These are phyloP conservation scores for Araneus ventricosus DNA, from an alignment of 1,140 invertebrate genomes.

Conservation along the genomic window DNA sequence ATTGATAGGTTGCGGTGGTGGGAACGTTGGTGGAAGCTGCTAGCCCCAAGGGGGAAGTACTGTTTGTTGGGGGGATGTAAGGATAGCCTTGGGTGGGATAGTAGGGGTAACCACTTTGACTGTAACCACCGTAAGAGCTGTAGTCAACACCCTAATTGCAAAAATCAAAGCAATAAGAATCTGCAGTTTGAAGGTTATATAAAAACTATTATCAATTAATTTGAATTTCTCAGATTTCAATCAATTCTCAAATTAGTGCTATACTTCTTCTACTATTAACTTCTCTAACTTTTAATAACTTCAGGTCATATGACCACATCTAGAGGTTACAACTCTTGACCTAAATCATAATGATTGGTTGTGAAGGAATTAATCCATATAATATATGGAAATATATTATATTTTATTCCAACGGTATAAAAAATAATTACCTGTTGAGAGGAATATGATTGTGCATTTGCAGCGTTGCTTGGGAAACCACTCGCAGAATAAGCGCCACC, in stretches of 20 bases:
- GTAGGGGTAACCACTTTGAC: conserved; percentile 77
- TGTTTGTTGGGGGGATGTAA: conserved; percentile 76
- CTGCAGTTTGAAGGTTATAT: too few relatives aligned
- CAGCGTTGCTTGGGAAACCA: conserved; percentile 71
- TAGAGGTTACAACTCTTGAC: too few relatives aligned
- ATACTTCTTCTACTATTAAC: too few relatives aligned
- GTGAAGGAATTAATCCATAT: too few relatives aligned
- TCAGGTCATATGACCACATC: too few relatives aligned
- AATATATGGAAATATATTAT: too few relatives aligned
- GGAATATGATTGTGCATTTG: conserved; percentile 76
- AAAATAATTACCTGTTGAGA: conserved; percentile 74
- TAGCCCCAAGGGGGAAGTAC: conserved; percentile 77
- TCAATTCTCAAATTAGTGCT: too few relatives aligned
- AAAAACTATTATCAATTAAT: too few relatives aligned
- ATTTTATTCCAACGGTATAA: too few relatives aligned
- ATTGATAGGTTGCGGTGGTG: conserved; percentile 77
- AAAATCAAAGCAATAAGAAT: background rate
- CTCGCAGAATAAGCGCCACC: conserved; percentile 67
- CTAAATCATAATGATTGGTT: too few relatives aligned
- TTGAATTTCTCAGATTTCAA: too few relatives aligned
- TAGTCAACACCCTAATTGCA: conserved; percentile 76
- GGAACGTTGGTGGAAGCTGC: conserved; percentile 76
- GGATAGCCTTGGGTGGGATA: conserved; percentile 76
- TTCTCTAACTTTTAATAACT: too few relatives aligned
- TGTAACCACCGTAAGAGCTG: conserved; percentile 76